Evolutionary conservation across 2,797 vertebrate species (phyloP).

Genomic region (Potorous gilbertii): DNA sequence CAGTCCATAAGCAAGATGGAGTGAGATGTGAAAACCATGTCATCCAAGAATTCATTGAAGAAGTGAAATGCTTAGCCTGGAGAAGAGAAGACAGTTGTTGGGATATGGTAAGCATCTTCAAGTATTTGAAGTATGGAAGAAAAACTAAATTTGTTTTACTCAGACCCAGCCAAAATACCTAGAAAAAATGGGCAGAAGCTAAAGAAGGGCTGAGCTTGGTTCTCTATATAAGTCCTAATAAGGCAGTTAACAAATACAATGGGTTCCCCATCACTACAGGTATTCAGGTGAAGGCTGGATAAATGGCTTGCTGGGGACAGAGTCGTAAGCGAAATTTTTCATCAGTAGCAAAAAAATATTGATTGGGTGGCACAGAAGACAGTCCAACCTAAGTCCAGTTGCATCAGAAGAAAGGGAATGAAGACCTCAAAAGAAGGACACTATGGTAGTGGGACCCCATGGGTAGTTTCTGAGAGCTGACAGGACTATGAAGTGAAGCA

Average conservation of each 20-base stretch:
- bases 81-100: not conserved
- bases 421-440: not conserved
- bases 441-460: not conserved
- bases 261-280: not conserved
- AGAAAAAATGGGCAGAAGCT: not conserved
- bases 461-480: not conserved
- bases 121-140: not conserved
- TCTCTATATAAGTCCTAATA: not conserved
- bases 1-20: not conserved
- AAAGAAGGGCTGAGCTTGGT: not conserved
- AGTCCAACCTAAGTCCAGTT: not conserved
- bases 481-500: not conserved
- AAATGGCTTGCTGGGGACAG: not conserved
- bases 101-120: not conserved
- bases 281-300: not conserved
- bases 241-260: not conserved
- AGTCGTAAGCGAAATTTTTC: not conserved
- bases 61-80: not conserved
- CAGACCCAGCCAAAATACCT: not conserved
- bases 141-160: not conserved
- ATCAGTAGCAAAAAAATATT: not conserved
- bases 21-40: not conserved
- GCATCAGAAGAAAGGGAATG: not conserved
- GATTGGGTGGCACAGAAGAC: not conserved
- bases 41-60: not conserved